These are phyloP conservation scores for Hemaris fuciformis DNA, from an alignment of 2,888 invertebrate species.

Conservation along the genomic window DNA sequence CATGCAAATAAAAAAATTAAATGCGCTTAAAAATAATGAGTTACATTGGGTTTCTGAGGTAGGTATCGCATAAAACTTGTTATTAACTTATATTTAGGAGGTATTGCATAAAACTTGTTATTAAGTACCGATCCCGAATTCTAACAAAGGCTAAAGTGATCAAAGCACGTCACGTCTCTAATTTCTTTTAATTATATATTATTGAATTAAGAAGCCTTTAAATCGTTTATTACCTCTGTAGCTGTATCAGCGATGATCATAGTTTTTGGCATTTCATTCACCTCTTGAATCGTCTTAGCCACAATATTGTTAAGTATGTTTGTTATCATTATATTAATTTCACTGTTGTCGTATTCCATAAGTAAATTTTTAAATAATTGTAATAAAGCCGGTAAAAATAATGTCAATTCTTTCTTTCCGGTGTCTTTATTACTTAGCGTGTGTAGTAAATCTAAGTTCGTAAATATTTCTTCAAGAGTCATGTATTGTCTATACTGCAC, in stretches of 20 bases:
- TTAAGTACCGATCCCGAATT: too few relatives aligned
- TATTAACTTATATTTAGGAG: too few relatives aligned
- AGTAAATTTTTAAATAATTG: conserved; percentile 54
- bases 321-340: conserved; percentile 61
- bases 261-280: conserved; percentile 27
- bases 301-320: conserved; percentile 60
- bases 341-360: conserved; percentile 60
- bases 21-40: too few relatives aligned
- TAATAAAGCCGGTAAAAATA: conserved; percentile 45
- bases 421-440: conserved; percentile 44
- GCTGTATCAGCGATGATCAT: conserved; percentile 40
- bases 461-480: conserved; percentile 58
- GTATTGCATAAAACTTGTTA: too few relatives aligned
- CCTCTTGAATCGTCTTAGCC: conserved; percentile 37
- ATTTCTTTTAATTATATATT: too few relatives aligned
- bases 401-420: conserved; percentile 46
- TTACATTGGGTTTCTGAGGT: too few relatives aligned
- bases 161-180: too few relatives aligned
- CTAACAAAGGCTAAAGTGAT: too few relatives aligned
- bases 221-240: conserved; percentile 52
- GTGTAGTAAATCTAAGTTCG: conserved; percentile 55
- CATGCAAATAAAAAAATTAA: too few relatives aligned
- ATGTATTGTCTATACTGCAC: conserved; percentile 52
- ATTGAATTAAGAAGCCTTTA: neutral
- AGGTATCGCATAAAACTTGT: too few relatives aligned